Conservation (phyloP, 2,888 invertebrate species). For the Stratiomys singularior region DNA sequence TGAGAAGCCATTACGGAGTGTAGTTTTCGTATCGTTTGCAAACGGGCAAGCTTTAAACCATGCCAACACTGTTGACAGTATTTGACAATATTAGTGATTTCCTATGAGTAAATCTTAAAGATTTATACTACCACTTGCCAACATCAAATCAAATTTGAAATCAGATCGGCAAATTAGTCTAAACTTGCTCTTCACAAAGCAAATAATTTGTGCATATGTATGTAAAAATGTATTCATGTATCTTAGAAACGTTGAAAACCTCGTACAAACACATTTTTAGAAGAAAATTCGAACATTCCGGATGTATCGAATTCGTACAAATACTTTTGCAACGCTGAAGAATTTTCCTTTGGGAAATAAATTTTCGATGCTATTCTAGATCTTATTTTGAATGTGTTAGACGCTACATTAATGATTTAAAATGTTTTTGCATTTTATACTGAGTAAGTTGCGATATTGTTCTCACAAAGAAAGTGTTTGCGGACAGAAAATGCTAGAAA, state of each 20-base stretch:
- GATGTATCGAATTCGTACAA: not conserved
- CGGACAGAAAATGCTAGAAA: no score
- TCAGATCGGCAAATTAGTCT: not conserved
- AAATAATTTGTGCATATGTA: not conserved
- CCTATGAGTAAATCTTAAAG: not conserved
- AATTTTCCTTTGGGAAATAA: not conserved
- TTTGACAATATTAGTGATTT: constrained; percentile 1
- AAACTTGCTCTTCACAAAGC: constrained; percentile 1
- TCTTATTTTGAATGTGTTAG: not conserved
- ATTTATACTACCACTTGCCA: not conserved
- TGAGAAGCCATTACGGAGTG: no score
- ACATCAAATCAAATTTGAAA: constrained; percentile 20
- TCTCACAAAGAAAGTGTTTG: no score
- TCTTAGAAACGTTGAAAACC: not conserved
- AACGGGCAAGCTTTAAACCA: not conserved
- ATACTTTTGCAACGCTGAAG: not conserved
- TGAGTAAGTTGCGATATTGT: no score
- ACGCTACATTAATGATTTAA: no score
- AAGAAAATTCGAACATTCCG: constrained; percentile 30
- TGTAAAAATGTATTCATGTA: not conserved
- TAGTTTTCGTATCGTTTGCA: no score
- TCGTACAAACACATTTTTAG: not conserved
- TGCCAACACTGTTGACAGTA: not conserved
- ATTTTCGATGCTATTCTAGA: not conserved
- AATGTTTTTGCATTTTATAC: no score